Evolutionary conservation across 2,797 vertebrate species (phyloP), one percentile per base, ranked within the genome.

Genomic region (Micrastur ruficollis): DNA sequence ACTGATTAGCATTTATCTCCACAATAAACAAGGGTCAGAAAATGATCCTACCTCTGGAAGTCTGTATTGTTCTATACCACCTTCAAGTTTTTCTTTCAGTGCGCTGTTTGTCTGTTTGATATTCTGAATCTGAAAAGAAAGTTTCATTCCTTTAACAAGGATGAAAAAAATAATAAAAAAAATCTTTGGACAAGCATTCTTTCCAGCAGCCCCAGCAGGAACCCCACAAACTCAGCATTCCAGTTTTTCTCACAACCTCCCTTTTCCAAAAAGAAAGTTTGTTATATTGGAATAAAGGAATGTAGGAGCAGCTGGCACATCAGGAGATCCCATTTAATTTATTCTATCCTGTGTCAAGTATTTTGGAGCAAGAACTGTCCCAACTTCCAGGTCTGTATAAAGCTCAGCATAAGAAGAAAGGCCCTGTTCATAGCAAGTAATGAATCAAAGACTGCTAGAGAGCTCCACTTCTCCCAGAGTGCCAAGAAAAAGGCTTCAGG

Each of bases 91-190:
- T 82, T 99, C 99, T 97, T 99, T 99, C 93, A 99, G 98, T 0
- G 98, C 96, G 1, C 99, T 98, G 97, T 99, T 99, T 9, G 98
- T 98, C 98, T 99, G 99, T 92, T 99, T 99, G 82, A 99, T 98
- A 94, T 98, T 99, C 97, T 99, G 99, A 96, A 99, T 99, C 99
- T 99, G 97, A 87, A 96, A 94, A 89, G 62, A 87, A 92, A 96
- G 52, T 79, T 88, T 62, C 34, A 79, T 49, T 38, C 32, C 14
- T 83, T 93, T 92, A 92, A 73, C 26, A 81, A 76, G 27, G 34
- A 86, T 62, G n/a, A 29, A 55, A 52, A 61, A 47, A 26, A 12
- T 26, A 40, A 25, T 13, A 20, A 36, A 32, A 6, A 47, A n/a
- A 34, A 11, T 4, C 19, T 82, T 67, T 47, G 25, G 36, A 67